Percentiles rank a stretch among this genome's conserved stretches.
Evolutionary conservation across 92 coral and sea anemone species (phyloP).

Genomic region (Porites divaricata): DNA sequence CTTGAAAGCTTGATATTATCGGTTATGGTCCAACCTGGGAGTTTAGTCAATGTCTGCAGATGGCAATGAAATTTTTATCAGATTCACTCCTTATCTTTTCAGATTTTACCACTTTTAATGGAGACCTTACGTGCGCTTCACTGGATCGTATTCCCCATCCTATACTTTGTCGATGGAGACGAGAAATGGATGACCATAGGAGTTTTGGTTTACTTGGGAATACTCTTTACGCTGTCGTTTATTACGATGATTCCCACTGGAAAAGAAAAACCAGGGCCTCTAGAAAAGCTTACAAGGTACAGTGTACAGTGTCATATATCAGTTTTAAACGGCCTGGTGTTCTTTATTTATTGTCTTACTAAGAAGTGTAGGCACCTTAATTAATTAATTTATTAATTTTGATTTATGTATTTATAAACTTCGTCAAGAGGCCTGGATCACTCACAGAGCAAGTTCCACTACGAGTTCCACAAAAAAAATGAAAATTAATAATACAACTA

Average conservation of each 20-base stretch:
- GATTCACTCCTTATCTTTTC: not conserved
- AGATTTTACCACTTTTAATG: slow-evolving; percentile 43
- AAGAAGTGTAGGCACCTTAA: too few relatives aligned
- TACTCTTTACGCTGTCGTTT: slow-evolving; percentile 32
- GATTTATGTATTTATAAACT: too few relatives aligned
- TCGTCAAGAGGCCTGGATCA: too few relatives aligned
- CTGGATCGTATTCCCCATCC: slow-evolving; percentile 42
- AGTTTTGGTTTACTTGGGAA: slow-evolving; percentile 32
- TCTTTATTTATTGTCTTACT: not conserved
- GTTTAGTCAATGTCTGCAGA: too few relatives aligned
- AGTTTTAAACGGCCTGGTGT: too few relatives aligned
- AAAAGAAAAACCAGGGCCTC: slow-evolving; percentile 44
- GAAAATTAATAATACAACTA: too few relatives aligned
- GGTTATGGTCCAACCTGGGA: too few relatives aligned
- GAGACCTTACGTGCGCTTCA: slow-evolving; percentile 54
- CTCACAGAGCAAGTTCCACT: too few relatives aligned
- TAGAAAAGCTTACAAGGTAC: slow-evolving; percentile 65
- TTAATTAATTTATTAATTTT: too few relatives aligned
- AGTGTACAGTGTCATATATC: not conserved
- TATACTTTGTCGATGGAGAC: slow-evolving; percentile 41
- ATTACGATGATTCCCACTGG: slow-evolving; percentile 64
- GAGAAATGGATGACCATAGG: slow-evolving; percentile 47
- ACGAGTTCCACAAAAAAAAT: too few relatives aligned
- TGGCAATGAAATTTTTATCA: not conserved
- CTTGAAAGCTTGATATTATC: too few relatives aligned